phyloP scores from a whole-genome alignment of 1,140 invertebrate species.

The Platorchestia sp. region DNA sequence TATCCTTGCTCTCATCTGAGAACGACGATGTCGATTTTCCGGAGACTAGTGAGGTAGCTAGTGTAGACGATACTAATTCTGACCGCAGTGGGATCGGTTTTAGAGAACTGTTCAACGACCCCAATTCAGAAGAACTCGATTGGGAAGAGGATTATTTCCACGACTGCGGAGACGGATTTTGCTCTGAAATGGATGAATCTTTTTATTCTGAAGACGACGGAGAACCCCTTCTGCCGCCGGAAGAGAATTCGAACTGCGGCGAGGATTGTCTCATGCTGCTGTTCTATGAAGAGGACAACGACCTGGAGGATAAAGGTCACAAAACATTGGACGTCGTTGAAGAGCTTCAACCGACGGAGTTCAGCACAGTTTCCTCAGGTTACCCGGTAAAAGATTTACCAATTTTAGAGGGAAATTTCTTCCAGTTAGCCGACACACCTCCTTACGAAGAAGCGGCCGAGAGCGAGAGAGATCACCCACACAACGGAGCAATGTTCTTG shows the following conservation, averaged over 20 bases:
- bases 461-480: neutral
- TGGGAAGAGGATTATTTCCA: slow-evolving; percentile 16
- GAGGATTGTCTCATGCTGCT: neutral
- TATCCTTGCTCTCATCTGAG: neutral
- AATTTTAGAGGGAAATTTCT: neutral
- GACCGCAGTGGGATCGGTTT: neutral
- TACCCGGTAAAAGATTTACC: neutral
- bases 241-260: neutral
- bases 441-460: neutral
- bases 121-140: neutral
- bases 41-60: neutral
- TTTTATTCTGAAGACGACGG: neutral
- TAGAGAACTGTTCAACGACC: neutral
- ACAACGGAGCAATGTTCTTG: neutral
- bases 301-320: neutral
- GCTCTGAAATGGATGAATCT: neutral
- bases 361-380: neutral
- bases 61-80: neutral
- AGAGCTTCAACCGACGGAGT: neutral
- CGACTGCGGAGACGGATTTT: neutral
- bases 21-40: neutral
- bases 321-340: neutral
- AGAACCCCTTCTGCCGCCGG: neutral
- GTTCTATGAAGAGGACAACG: neutral
- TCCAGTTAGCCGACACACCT: neutral